Base-by-base conservation (phyloP, 2,113 vertebrate species). In the Peromyscus maniculatus region DNA sequence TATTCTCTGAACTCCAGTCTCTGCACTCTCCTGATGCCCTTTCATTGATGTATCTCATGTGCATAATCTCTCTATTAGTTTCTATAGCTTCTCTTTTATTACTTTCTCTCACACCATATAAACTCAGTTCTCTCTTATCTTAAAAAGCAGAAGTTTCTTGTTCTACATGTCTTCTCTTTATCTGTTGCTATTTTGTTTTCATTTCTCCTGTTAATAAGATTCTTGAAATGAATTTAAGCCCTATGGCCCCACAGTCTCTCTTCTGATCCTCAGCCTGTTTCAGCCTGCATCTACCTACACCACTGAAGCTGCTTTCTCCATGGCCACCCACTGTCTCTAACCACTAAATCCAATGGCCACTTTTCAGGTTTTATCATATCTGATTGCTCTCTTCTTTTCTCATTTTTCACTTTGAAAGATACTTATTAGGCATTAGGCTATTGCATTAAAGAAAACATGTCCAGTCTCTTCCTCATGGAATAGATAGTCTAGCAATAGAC, bases 361-460 rank as follows among this genome's bases (percentile, higher is more conserved):
- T 67, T 87, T 82, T 57, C 59, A 78, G 26, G 8, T 15, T 19
- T 95, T 77, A 72, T 83, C 52, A 91, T 72, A 84, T 21, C 77
- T 93, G 64, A 84, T 55, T 75, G 2, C 13, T 89, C 46, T 11
- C 28, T 91, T n/a, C 36, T 93, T 94, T 91, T 77, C 88, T 87
- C 22, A 75, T 91, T n/a, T 95, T 95, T 95, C n/a, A 43, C 69
- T 84, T 88, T 21, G 82, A 67, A 86, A 86, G 26, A 21, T 55
- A 52, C 57, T 87, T 74, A 87, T 64, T 80, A 71, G 43, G 84
- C 19, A 71, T 9, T 71, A 26, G 33, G 16, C 49, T 62, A 66
- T 31, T 33, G 0, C 49, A 66, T 15, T 9, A n/a, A 93, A 69
- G 66, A 94, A 75, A 94, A 75, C 3, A 88, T 46, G 46, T 9